phyloP scores from a whole-genome alignment of 53 echinoderm and acorn worm genomes.

The Paracentrotus lividus region DNA sequence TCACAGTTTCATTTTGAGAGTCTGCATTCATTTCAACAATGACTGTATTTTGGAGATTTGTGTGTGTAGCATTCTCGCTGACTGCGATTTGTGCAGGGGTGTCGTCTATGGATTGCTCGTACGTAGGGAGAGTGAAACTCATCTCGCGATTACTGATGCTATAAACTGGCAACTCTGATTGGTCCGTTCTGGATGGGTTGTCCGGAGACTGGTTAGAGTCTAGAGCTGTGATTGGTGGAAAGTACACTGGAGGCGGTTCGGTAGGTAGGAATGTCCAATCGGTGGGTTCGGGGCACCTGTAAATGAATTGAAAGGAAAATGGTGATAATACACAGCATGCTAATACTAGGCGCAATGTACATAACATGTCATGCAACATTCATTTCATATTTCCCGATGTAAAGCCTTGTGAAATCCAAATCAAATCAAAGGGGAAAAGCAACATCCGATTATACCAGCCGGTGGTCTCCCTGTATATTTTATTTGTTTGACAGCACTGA shows the following conservation, averaged over 20 bases:
- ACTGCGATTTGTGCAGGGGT: neutral
- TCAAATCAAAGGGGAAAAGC: too few relatives aligned
- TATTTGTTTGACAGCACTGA: too few relatives aligned
- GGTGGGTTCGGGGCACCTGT: slow-evolving; percentile 53
- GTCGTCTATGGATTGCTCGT: slow-evolving; percentile 5
- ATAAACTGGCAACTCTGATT: slow-evolving; percentile 20
- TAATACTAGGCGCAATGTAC: too few relatives aligned
- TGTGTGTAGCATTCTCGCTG: neutral
- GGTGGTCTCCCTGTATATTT: too few relatives aligned
- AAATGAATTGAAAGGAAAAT: neutral
- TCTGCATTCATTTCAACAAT: neutral
- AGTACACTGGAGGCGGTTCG: slow-evolving; percentile 55
- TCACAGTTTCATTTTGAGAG: neutral
- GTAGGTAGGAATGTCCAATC: slow-evolving; percentile 59
- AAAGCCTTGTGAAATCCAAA: too few relatives aligned
- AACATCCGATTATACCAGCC: too few relatives aligned
- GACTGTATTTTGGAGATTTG: neutral
- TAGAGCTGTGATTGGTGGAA: slow-evolving; percentile 57
- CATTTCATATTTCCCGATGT: too few relatives aligned
- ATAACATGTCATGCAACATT: too few relatives aligned
- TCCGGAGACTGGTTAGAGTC: neutral
- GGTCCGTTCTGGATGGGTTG: neutral
- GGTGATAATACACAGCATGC: too few relatives aligned
- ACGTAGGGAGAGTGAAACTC: slow-evolving; percentile 50
- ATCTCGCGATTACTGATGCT: slow-evolving; percentile 48